phyloP scores from a whole-genome alignment of 2,113 vertebrate species.

The Bubo blakistoni region DNA sequence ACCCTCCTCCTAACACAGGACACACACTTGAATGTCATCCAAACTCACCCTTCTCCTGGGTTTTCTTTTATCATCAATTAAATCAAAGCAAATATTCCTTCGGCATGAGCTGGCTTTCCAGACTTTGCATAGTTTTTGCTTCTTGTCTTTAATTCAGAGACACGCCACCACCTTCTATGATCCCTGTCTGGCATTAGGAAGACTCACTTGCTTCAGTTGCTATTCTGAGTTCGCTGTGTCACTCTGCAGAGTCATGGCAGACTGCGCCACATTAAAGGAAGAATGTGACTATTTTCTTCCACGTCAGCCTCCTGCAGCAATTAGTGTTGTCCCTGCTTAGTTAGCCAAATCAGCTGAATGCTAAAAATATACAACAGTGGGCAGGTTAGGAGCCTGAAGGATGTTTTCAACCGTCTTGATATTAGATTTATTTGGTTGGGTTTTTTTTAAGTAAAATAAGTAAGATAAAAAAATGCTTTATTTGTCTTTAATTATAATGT shows the following conservation, averaged over 20 bases:
- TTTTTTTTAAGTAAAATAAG: background rate
- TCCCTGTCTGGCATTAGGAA: background rate
- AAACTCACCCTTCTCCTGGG: constrained; percentile 49
- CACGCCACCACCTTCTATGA: background rate
- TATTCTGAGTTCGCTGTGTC: background rate
- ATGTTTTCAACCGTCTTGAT: background rate
- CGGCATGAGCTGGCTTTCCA: background rate
- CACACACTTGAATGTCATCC: constrained; percentile 64
- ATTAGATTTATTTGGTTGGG: background rate
- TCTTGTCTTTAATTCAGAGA: constrained; percentile 8
- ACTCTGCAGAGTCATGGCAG: constrained; percentile 51
- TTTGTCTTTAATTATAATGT: background rate
- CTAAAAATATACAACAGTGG: background rate
- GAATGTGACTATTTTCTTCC: background rate
- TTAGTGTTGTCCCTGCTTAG: background rate
- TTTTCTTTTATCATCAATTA: constrained; percentile 65
- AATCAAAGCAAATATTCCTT: constrained; percentile 50
- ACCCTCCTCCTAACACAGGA: constrained; percentile 59
- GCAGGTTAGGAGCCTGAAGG: background rate
- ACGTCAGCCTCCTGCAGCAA: background rate
- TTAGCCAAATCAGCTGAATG: background rate
- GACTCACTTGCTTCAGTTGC: background rate
- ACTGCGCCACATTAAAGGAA: background rate
- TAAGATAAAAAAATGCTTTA: background rate
- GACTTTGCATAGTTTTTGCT: background rate